Conservation (phyloP, 2,797 vertebrate genomes). For the Apogon talboti region DNA sequence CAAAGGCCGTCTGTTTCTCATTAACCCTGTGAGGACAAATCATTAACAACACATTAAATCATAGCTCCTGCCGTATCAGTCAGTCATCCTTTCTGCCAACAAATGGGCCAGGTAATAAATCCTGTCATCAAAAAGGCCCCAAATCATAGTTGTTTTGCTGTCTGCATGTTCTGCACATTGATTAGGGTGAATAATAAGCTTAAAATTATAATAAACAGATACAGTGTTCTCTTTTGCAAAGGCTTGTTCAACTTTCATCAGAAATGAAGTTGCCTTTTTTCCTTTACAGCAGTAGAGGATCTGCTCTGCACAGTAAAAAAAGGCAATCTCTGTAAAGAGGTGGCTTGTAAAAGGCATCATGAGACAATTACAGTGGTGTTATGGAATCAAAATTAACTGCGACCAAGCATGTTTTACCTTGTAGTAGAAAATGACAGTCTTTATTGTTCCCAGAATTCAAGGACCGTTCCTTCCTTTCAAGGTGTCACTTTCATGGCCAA, state of each 20-base stretch:
- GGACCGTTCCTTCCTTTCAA: conserved; percentile 51
- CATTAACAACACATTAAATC: conserved; percentile 83
- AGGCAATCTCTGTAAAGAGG: conserved; percentile 38
- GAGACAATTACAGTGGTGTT: conserved; percentile 39
- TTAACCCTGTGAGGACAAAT: conserved; percentile 79
- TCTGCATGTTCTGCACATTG: conserved; percentile 46
- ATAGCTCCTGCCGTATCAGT: conserved; percentile 74
- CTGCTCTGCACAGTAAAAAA: conserved; percentile 2
- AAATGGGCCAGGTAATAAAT: conserved; percentile 74
- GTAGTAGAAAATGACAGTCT: conserved; percentile 40
- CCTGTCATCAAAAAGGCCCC: conserved; percentile 58
- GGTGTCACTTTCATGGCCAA: conserved; percentile 57
- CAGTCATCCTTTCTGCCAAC: conserved; percentile 53
- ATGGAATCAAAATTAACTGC: conserved; percentile 68
- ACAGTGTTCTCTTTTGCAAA: conserved; percentile 29
- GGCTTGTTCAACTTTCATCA: background rate
- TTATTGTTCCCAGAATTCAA: conserved; percentile 57
- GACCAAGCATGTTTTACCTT: conserved; percentile 50
- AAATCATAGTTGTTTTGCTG: conserved; percentile 51
- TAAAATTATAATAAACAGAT: conserved; percentile 47
- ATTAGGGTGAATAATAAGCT: conserved; percentile 54
- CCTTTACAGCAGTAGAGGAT: background rate
- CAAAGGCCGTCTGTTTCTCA: conserved; percentile 67
- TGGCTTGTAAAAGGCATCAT: conserved; percentile 41
- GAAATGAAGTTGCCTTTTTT: conserved; percentile 30